Base-by-base conservation (phyloP, 1,140 invertebrate species). In the Drosophila persimilis region DNA sequence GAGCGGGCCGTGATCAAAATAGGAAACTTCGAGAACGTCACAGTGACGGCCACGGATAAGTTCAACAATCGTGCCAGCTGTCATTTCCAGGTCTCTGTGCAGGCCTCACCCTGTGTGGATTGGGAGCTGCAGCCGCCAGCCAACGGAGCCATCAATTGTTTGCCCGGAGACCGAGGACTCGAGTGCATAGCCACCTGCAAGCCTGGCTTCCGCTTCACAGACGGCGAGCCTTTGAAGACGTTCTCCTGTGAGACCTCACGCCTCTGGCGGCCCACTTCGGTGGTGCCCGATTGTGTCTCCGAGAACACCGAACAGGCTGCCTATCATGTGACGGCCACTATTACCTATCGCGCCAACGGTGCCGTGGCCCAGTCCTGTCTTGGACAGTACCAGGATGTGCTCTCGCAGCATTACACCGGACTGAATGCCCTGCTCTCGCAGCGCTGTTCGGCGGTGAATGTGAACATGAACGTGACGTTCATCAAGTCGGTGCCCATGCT, bases 391-490 rank as follows among this genome's bases (percentile, higher is more conserved):
- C 95, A 96, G 69, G 96, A 97, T 55, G 92, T 97, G 4, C 93
- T 98, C 58, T 92, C 95, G 4, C 95, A 97, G 77, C 95, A 97
- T 85, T 98, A 98, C 75, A 91, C 92, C 13, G 94, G 94, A 48
- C 91, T 99, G 0, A 97, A 98, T 85, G 94, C 93, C 61, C 93
- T 97, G 67, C 92, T 99, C 6, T 97, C 97, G 3, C 95, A 97
- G 85, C 94, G 97, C 80, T 99, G 98, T 92, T 98, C 97, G 0
- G 97, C 96, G 24, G 96, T 99, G 2, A 98, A 98, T 89, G 97
- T 99, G 0, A 97, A 97, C 79, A 98, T 98, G 93, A 98, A 98
- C 86, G 97, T 98, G 2, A 96, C 96, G 0, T 98, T 99, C 80
- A 93, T 97, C 1, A 95, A 96, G 78, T 95, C 96, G 2, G 94